These are phyloP conservation scores for Diplodus sargus DNA, from an alignment of 2,797 vertebrate genomes.

Conservation along the genomic window DNA sequence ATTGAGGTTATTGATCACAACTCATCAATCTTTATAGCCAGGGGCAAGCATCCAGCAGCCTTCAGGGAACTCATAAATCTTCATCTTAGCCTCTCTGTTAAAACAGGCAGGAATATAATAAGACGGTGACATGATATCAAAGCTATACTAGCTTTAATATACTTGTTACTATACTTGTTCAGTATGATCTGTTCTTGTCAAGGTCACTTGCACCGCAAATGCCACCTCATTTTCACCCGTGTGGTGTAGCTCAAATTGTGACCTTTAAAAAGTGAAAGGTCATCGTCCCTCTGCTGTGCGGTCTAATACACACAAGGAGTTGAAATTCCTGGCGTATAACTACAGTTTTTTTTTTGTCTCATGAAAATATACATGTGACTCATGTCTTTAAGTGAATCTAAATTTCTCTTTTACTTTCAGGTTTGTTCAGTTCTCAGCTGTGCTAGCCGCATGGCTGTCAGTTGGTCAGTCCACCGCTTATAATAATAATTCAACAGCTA, in stretches of 20 bases:
- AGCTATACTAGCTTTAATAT: background rate
- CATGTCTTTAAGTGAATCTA: background rate
- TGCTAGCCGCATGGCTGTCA: background rate
- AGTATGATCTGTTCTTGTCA: background rate
- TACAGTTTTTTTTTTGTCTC: background rate
- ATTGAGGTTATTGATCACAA: slow-evolving; percentile 36
- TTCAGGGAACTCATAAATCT: slow-evolving; percentile 15
- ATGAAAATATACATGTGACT: background rate
- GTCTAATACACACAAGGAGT: background rate
- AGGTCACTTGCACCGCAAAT: background rate
- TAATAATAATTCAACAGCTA: background rate
- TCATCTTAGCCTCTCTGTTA: background rate
- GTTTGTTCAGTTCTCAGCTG: background rate
- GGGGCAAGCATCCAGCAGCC: background rate
- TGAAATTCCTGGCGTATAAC: slow-evolving; percentile 3
- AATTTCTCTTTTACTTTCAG: background rate
- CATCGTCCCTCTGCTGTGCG: background rate
- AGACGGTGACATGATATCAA: background rate
- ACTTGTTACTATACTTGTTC: background rate
- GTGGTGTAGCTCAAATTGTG: slow-evolving; percentile 26
- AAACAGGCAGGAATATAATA: slow-evolving; percentile 14
- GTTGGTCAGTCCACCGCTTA: background rate
- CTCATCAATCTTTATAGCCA: slow-evolving; percentile 18
- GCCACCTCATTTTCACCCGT: slow-evolving; percentile 24
- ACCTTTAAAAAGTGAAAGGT: slow-evolving; percentile 41